Evolutionary conservation across 1,140 invertebrate species (phyloP).

Genomic region (Aphelenchoides besseyi): DNA sequence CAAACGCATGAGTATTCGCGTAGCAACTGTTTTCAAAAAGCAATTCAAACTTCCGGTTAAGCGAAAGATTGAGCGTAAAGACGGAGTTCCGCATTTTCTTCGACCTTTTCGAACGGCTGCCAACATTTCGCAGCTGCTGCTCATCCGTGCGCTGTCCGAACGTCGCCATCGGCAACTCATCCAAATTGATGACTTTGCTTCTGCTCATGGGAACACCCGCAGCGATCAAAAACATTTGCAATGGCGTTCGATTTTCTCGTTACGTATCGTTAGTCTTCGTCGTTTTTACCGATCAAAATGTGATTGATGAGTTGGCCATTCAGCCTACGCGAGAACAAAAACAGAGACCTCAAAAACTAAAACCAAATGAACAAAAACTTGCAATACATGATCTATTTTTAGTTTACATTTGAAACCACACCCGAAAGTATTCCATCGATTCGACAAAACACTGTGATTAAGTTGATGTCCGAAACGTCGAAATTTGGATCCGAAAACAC

Average conservation of each 20-base stretch:
- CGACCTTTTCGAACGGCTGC: slow-evolving; percentile 2
- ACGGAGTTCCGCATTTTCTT: background rate
- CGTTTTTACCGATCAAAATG: background rate
- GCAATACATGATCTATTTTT: background rate
- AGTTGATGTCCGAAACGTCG: background rate
- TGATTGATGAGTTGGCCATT: slow-evolving; percentile 10
- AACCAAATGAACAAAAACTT: background rate
- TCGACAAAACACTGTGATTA: background rate
- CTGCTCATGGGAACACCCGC: background rate
- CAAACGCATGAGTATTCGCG: background rate
- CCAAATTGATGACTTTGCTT: background rate
- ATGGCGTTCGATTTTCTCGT: background rate
- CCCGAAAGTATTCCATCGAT: slow-evolving; percentile 1
- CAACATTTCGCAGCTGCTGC: slow-evolving; percentile 1
- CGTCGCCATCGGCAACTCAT: background rate
- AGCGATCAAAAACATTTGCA: background rate
- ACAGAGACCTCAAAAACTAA: background rate
- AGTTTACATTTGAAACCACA: slow-evolving; percentile 11
- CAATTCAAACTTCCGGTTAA: background rate
- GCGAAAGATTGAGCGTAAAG: background rate
- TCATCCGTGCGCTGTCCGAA: background rate
- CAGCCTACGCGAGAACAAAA: background rate
- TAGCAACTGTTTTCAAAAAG: background rate
- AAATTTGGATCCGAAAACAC: background rate
- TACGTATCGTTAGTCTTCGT: background rate